Base-by-base conservation (phyloP, 2,113 vertebrate species). In the Montifringilla adamsi region DNA sequence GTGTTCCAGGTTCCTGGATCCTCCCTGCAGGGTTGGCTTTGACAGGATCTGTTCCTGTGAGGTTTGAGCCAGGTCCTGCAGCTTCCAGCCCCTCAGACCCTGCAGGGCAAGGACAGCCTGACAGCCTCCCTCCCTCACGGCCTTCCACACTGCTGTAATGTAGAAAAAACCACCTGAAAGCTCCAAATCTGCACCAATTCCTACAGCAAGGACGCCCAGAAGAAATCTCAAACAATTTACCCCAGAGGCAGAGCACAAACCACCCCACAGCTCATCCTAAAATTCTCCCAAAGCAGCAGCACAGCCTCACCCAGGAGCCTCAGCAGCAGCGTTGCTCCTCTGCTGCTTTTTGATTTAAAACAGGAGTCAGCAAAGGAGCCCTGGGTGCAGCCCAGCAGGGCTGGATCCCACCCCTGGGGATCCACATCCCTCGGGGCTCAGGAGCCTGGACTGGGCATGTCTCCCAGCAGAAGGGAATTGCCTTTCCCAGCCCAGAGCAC, bases 221-320 rank as follows among this genome's bases (percentile, higher is more conserved):
- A 31, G 55, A 18, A 73, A 73, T 64, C 12, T 72, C 63, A 19
- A 27, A 47, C 10, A 3, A 13, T 44, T 49, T 5, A 10, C 31
- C 49, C 15, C 33, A 44, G 49, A 67, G 39, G 52, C 66, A 59
- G 72, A 78, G 49, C 58, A 55, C 3, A 3, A 66, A 55, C 18
- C 23, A 81, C 7, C 43, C 24, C 66, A 28, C 0, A 0, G 58
- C 39, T 11, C 1, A 19, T 2, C 27, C 35, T 58, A 60, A 58
- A n/a, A 4, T 35, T 9, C 70, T 77, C 67, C 90, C 60, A 31
- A 44, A 68, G 63, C 74, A 89, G 87, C 75, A 80, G 35, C 77
- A 33, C 15, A 1, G n/a, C 89, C 84, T 66, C 90, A 85, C 30
- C 13, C 1, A 0, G 53, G 14, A 90, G 50, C 55, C 20, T 18